These are phyloP conservation scores for Drosophila prolongata DNA, from an alignment of 2,888 invertebrate genomes.

Conservation along the genomic window DNA sequence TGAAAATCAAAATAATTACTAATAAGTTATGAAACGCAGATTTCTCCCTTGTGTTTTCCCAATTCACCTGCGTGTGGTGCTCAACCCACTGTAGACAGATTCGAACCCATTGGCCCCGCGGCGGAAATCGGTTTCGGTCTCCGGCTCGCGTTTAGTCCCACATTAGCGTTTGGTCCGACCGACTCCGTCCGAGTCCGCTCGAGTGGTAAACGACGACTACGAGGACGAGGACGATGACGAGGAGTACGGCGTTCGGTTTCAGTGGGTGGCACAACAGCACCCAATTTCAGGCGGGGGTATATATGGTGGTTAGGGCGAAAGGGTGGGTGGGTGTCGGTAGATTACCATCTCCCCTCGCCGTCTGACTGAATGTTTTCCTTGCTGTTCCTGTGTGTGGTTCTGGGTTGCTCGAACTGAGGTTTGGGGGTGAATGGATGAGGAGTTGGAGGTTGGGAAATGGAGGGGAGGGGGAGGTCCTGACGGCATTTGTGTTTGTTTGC, in stretches of 20 bases:
- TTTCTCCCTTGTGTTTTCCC: neutral
- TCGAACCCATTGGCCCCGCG: constrained; percentile 47
- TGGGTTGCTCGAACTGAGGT: constrained; percentile 10
- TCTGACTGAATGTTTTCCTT: constrained; percentile 51
- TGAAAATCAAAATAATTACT: neutral
- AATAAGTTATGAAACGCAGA: neutral
- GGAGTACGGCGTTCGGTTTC: constrained; percentile 9
- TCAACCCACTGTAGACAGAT: constrained; percentile 29
- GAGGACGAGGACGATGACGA: constrained; percentile 24
- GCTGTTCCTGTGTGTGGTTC: constrained; percentile 38
- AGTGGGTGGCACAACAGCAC: constrained; percentile 1
- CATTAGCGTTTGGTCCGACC: constrained; percentile 68
- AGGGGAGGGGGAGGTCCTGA: constrained; percentile 34
- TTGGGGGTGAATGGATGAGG: constrained; percentile 1
- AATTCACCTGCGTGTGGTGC: neutral
- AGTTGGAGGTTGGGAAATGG: constrained; percentile 6
- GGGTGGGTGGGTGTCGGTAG: constrained; percentile 20
- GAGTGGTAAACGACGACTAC: constrained; percentile 64
- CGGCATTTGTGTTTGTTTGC: constrained; percentile 47
- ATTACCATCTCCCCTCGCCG: constrained; percentile 37
- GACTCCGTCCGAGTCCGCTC: constrained; percentile 29
- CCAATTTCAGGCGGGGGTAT: neutral
- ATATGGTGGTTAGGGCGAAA: constrained; percentile 7
- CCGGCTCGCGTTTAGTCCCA: constrained; percentile 72
- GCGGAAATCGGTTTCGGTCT: constrained; percentile 73